phyloP scores from a whole-genome alignment of 2,113 vertebrate species.

The Odobenus rosmarus region DNA sequence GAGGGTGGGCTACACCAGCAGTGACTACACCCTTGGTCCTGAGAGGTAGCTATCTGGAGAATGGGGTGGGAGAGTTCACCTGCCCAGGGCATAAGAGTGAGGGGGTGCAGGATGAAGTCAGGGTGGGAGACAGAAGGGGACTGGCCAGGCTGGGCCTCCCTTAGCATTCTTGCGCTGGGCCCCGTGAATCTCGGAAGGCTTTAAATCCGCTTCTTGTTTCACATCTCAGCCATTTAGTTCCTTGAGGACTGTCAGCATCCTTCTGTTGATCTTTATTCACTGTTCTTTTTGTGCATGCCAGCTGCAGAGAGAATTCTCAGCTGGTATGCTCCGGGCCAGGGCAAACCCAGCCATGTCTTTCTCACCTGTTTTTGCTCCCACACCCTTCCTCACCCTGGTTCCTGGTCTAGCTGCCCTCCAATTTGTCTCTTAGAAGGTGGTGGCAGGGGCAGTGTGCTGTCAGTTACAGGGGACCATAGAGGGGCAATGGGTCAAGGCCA shows the following conservation, averaged over 20 bases:
- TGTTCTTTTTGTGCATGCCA: neutral
- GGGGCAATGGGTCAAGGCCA: neutral
- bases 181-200: neutral
- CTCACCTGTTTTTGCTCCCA: neutral
- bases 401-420: neutral
- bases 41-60: neutral
- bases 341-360: neutral
- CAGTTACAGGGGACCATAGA: neutral
- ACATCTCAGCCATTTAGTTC: neutral
- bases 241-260: neutral
- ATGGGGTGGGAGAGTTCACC: neutral
- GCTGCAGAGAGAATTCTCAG: neutral
- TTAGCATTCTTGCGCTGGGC: neutral
- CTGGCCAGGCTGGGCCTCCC: neutral
- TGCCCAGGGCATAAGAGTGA: neutral
- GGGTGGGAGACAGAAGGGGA: neutral
- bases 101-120: neutral
- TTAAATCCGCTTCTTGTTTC: neutral
- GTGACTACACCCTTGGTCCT: neutral
- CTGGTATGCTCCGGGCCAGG: neutral
- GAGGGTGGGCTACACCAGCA: neutral
- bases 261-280: neutral
- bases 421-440: neutral
- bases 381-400: neutral
- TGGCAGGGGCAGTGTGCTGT: neutral